Evolutionary conservation across 1,140 invertebrate genomes (phyloP).

Genomic region (Mylabris phalerata): DNA sequence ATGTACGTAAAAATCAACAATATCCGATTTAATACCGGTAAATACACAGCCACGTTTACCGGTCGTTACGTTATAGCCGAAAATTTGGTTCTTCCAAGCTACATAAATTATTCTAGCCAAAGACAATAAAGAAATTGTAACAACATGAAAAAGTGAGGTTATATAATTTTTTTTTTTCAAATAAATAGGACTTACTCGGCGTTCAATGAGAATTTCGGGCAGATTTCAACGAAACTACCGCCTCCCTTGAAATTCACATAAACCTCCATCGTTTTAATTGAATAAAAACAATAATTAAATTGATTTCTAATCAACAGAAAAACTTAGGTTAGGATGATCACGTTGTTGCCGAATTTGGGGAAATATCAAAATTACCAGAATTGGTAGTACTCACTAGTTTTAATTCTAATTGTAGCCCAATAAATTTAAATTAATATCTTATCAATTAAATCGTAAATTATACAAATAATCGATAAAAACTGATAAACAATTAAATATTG

Average conservation of each 20-base stretch:
- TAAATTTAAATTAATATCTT: too few species aligned
- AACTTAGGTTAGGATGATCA: too few species aligned
- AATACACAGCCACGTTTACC: constrained; percentile 50
- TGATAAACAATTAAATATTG: too few species aligned
- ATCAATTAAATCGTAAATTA: too few species aligned
- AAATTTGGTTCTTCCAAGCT: constrained; percentile 48
- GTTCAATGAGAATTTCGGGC: constrained; percentile 55
- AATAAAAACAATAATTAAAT: too few species aligned
- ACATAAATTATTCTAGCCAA: constrained; percentile 49
- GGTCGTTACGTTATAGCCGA: constrained; percentile 52
- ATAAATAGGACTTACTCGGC: constrained; percentile 51
- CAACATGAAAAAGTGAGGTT: constrained; percentile 21
- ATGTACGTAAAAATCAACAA: constrained; percentile 46
- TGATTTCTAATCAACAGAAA: too few species aligned
- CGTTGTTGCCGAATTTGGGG: too few species aligned
- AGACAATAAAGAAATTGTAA: too few species aligned
- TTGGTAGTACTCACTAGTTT: too few species aligned
- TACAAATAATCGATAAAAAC: too few species aligned
- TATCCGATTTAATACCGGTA: constrained; percentile 42
- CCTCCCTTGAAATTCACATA: constrained; percentile 42
- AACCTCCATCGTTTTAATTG: constrained; percentile 21
- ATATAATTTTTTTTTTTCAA: constrained; percentile 2
- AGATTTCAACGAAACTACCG: constrained; percentile 53
- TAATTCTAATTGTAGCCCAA: too few species aligned
- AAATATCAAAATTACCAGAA: too few species aligned